Evolutionary conservation across 2,113 vertebrate species (phyloP).

Genomic region (Pelvicachromis taeniatus): DNA sequence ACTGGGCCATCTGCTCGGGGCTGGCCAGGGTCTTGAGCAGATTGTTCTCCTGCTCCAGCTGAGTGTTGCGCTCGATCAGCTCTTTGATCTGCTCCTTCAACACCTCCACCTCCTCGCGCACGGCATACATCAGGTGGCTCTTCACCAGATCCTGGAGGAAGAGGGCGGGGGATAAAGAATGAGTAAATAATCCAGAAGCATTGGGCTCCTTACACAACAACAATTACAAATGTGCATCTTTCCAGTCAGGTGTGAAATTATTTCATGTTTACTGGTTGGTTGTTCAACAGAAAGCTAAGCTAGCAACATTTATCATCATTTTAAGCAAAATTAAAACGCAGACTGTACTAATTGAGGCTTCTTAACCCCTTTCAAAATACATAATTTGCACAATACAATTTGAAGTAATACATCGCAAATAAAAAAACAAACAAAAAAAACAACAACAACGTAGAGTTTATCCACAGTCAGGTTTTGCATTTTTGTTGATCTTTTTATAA

Average conservation of each 20-base stretch:
- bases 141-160: constrained; percentile 75
- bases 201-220: neutral
- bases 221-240: neutral
- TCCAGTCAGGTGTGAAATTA: neutral
- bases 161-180: neutral
- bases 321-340: neutral
- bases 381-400: neutral
- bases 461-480: neutral
- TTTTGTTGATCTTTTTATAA: neutral
- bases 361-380: neutral
- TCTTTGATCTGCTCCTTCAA: constrained; percentile 94
- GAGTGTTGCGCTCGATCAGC: constrained; percentile 93
- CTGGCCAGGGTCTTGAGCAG: constrained; percentile 94
- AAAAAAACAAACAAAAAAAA: neutral
- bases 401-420: neutral
- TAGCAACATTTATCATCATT: neutral
- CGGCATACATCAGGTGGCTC: constrained; percentile 97
- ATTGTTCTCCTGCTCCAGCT: constrained; percentile 97
- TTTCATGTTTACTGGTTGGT: neutral
- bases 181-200: neutral
- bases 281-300: neutral
- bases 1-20: constrained; percentile 95
- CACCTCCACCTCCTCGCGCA: constrained; percentile 87
- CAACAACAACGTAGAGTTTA: neutral
- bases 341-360: neutral